Percentiles rank a stretch among this genome's conserved stretches.
phyloP scores from a whole-genome alignment of 2,888 invertebrate species.

The Prenolepis imparis region DNA sequence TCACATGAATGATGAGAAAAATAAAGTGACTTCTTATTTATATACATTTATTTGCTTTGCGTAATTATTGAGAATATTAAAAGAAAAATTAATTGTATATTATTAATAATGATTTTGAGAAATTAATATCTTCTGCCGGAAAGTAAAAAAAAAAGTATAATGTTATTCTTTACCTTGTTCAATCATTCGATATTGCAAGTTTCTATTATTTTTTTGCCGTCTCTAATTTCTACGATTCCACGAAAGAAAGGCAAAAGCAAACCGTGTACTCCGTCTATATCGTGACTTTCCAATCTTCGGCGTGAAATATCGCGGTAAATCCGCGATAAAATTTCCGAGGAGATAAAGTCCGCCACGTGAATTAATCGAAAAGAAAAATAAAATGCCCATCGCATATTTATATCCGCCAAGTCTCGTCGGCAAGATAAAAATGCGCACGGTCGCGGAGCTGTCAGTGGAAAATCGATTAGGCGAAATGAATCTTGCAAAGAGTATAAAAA shows the following conservation, averaged over 20 bases:
- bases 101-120: neutral
- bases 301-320: constrained; percentile 34
- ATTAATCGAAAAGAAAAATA: constrained; percentile 49
- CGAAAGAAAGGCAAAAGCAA: constrained; percentile 11
- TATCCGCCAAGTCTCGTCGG: constrained; percentile 6
- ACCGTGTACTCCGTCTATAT: neutral
- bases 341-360: constrained; percentile 40
- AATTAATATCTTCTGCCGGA: neutral
- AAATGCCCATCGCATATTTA: constrained; percentile 15
- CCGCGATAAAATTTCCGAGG: constrained; percentile 18
- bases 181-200: neutral
- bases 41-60: neutral
- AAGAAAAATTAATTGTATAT: neutral
- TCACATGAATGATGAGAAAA: neutral
- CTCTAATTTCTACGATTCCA: constrained; percentile 1
- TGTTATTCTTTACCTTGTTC: neutral
- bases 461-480: constrained; percentile 54
- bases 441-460: constrained; percentile 41
- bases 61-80: neutral
- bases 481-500: constrained; percentile 49
- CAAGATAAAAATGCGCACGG: constrained; percentile 22
- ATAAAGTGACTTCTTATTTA: neutral
- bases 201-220: neutral
- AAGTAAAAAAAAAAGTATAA: neutral
- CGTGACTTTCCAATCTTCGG: constrained; percentile 19